These are phyloP conservation scores for Ophion obscuratus DNA, from an alignment of 2,888 invertebrate species.

Conservation along the genomic window DNA sequence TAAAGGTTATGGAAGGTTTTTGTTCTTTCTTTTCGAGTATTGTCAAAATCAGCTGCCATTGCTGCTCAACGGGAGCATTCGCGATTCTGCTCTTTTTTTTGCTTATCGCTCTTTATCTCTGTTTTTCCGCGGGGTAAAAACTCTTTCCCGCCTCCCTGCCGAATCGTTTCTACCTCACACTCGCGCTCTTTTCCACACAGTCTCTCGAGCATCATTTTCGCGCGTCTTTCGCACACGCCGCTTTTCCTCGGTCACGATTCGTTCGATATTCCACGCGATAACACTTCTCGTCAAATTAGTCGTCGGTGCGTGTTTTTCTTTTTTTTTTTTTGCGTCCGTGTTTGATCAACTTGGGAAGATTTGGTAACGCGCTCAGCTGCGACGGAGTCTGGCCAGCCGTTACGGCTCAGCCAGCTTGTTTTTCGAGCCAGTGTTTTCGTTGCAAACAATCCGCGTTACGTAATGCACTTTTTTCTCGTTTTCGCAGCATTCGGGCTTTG, in stretches of 20 bases:
- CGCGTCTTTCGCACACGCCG: slow-evolving; percentile 53
- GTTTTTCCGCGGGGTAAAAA: neutral
- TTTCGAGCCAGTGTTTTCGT: slow-evolving; percentile 22
- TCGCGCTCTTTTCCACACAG: neutral
- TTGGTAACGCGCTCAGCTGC: neutral
- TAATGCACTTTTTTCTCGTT: slow-evolving; percentile 16
- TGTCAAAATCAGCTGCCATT: slow-evolving; percentile 84
- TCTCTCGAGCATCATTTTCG: slow-evolving; percentile 37
- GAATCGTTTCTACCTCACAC: neutral
- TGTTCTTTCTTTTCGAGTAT: slow-evolving; percentile 70
- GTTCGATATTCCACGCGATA: slow-evolving; percentile 4
- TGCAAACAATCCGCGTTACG: slow-evolving; percentile 38
- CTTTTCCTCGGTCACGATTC: neutral
- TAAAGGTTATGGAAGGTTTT: slow-evolving; percentile 74
- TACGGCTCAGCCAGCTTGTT: neutral
- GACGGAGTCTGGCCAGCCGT: neutral
- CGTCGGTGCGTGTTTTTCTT: neutral
- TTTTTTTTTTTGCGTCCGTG: slow-evolving; percentile 6
- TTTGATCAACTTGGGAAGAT: neutral
- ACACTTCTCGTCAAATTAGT: neutral
- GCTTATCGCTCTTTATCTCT: slow-evolving; percentile 10
- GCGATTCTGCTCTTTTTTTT: slow-evolving; percentile 27
- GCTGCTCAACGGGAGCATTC: slow-evolving; percentile 62
- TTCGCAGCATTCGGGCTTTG: neutral
- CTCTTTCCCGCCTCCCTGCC: neutral